These are phyloP conservation scores for Apamea monoglypha DNA, from an alignment of 2,888 invertebrate genomes.

Conservation along the genomic window DNA sequence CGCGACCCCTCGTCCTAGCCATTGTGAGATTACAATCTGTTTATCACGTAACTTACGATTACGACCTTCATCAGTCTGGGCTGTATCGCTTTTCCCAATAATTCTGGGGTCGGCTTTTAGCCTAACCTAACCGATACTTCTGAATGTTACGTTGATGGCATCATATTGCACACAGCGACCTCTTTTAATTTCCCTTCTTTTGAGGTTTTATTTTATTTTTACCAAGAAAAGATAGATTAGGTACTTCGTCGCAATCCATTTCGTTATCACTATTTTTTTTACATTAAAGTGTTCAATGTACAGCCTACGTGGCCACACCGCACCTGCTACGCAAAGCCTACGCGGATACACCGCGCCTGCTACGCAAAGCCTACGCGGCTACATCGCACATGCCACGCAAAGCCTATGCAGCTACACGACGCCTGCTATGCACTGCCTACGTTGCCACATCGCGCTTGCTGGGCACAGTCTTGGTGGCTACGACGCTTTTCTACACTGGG, in stretches of 20 bases:
- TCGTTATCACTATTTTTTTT: background rate
- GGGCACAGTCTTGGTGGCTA: background rate
- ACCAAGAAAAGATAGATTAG: background rate
- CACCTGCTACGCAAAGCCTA: background rate
- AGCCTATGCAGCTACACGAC: background rate
- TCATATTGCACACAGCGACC: background rate
- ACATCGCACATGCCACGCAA: too few relatives aligned
- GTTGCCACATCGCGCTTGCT: too few relatives aligned
- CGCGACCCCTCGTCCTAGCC: conserved; percentile 54
- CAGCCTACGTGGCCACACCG: background rate
- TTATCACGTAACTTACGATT: conserved; percentile 66
- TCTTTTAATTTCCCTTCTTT: background rate
- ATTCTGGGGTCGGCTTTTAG: background rate
- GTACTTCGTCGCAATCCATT: background rate
- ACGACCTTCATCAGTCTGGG: conserved; percentile 14
- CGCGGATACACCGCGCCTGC: too few relatives aligned
- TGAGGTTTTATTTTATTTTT: conserved; percentile 1
- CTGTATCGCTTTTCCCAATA: conserved; percentile 8
- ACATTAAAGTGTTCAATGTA: background rate
- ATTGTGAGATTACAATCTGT: conserved; percentile 71
- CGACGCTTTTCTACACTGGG: background rate
- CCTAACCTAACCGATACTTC: background rate
- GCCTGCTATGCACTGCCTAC: background rate
- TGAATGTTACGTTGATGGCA: background rate
- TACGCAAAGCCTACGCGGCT: background rate